Conservation (phyloP, 2,888 invertebrate species). For the Caenorhabditis parvicauda region DNA sequence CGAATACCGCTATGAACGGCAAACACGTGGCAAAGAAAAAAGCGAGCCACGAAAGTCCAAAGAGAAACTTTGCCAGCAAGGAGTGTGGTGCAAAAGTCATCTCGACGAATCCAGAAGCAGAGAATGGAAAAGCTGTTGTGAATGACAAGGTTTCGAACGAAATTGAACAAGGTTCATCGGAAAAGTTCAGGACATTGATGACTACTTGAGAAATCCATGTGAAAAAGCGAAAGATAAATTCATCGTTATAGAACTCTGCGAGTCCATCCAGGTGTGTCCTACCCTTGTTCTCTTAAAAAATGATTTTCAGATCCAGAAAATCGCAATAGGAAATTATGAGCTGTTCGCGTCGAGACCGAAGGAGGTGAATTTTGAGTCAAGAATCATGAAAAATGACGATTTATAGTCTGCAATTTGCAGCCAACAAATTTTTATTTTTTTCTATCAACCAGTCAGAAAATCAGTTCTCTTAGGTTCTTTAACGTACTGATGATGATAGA, state of each 20-base stretch:
- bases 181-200: slow-evolving; percentile 70
- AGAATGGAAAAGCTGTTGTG: slow-evolving; percentile 77
- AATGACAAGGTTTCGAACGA: slow-evolving; percentile 66
- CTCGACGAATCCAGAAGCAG: slow-evolving; percentile 86
- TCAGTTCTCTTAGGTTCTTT: too few relatives aligned
- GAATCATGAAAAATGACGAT: too few relatives aligned
- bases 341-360: slow-evolving; percentile 93
- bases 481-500: too few relatives aligned
- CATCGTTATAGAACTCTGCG: slow-evolving; percentile 94
- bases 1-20: too few relatives aligned
- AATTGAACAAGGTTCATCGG: neutral
- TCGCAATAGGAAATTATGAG: slow-evolving; percentile 95
- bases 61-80: slow-evolving; percentile 74
- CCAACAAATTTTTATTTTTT: neutral
- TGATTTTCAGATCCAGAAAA: slow-evolving; percentile 73
- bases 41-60: slow-evolving; percentile 13
- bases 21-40: too few relatives aligned
- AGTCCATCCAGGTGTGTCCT: slow-evolving; percentile 76
- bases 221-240: slow-evolving; percentile 68
- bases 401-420: too few relatives aligned
- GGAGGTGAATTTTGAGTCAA: slow-evolving; percentile 77
- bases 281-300: neutral
- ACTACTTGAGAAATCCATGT: slow-evolving; percentile 96
- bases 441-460: too few relatives aligned
- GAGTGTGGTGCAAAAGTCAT: slow-evolving; percentile 97